Conservation (phyloP, 2,888 invertebrate genomes). For the Liposcelis brunnea region DNA sequence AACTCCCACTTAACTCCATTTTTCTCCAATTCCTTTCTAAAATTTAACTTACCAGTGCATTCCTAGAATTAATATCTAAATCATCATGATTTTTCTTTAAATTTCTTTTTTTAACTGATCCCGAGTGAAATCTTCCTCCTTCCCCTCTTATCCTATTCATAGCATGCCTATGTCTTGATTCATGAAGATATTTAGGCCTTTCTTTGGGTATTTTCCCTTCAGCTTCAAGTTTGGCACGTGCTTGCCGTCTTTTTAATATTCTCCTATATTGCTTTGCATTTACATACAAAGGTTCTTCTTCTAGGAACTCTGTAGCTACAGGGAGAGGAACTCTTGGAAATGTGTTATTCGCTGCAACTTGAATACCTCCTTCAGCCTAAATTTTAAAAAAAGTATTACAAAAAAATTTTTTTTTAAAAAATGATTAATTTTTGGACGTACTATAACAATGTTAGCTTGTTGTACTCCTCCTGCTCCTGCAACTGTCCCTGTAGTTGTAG, state of each 20-base stretch:
- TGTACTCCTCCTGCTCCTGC: slow-evolving; percentile 34
- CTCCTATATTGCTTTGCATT: slow-evolving; percentile 96
- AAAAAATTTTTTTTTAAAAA: neutral
- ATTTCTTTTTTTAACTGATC: slow-evolving; percentile 25
- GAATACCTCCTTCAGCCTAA: slow-evolving; percentile 20
- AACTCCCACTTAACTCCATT: no score
- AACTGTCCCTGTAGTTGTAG: slow-evolving; percentile 30
- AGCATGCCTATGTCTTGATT: slow-evolving; percentile 90
- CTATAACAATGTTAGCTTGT: slow-evolving; percentile 60
- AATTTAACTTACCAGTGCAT: no score
- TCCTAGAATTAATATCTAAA: no score
- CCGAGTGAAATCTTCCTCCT: slow-evolving; percentile 87
- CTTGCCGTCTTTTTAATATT: slow-evolving; percentile 85
- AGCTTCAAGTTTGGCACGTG: slow-evolving; percentile 86
- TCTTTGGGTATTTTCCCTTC: slow-evolving; percentile 93
- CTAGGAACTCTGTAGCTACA: slow-evolving; percentile 45
- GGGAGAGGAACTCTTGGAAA: slow-evolving; percentile 19
- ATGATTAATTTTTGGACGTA: slow-evolving; percentile 26
- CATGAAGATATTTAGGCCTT: slow-evolving; percentile 94
- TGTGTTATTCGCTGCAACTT: slow-evolving; percentile 11
- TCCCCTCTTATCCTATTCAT: slow-evolving; percentile 95
- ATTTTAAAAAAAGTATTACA: neutral
- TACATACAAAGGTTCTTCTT: slow-evolving; percentile 93
- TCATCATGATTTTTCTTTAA: no score
- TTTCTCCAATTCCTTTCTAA: no score